Base-by-base conservation (phyloP, 2,797 vertebrate species). In the Pipistrellus pipistrellus region DNA sequence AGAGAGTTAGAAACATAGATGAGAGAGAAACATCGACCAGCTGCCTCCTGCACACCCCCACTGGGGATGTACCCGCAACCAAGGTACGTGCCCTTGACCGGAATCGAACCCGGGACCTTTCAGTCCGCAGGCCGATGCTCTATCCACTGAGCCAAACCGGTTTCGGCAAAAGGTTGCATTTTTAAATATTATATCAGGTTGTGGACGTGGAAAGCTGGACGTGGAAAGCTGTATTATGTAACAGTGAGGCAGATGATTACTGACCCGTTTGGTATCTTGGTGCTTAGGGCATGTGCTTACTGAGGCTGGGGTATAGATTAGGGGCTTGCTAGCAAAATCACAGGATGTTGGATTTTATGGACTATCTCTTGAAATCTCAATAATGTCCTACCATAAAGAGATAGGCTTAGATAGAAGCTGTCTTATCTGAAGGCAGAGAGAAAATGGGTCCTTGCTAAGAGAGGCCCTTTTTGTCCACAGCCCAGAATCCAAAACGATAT, bases 401-500 rank as follows among this genome's bases (percentile, higher is more conserved):
- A 68, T 8, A 94, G 76, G 6, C 15, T 38, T 80, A 38, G 32
- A 8, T 76, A 30, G 68, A 87, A 77, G 59, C 46, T 81, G 4
- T 77, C 25, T 18, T 90, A n/a, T 88, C 41, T 88, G 41, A 92
- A 94, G n/a, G 4, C 6, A 71, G 59, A 82, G 57, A 57, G 30
- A n/a, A 72, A 85, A 21, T 8, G 8, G 68, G 35, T 46, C 13
- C 17, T 93, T 92, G 14, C 25, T 75, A 78, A 85, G 18, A 76
- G 38, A 80, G 14, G 38, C 0, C 12, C 38, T 55, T 86, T 71
- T 30, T 80, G 14, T 21, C 8, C 23, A n/a, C 2, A 89, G 11
- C 23, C 55, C 51, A 85, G 73, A 94, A 90, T 82, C 13, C 23
- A 85, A 91, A n/a, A 66, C 12, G 2, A 3, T 71, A 66, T 75